Conservation (phyloP, 30 jellyfish, hydroid and myxozoan species). For the Aurelia sp. region DNA sequence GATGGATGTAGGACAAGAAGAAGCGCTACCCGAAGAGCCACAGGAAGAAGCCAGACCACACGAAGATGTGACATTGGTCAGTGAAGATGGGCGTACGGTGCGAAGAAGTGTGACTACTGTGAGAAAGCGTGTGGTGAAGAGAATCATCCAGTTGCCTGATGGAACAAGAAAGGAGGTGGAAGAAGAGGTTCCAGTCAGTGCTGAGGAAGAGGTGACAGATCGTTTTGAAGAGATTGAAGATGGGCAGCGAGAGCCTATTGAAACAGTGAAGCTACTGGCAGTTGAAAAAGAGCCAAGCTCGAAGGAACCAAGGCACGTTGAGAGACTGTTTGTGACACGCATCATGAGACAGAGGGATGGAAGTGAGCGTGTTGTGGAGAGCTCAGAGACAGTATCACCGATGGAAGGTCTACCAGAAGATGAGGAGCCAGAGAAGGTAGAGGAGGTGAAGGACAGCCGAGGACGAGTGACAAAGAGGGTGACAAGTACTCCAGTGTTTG, state of each 20-base stretch:
- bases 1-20: conserved; percentile 45
- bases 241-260: neutral
- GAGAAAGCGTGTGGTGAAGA: conserved; percentile 76
- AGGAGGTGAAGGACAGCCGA: conserved; percentile 57
- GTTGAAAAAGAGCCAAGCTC: neutral
- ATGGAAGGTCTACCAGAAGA: conserved; percentile 70
- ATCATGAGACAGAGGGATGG: conserved; percentile 86
- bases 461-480: conserved; percentile 67
- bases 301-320: conserved; percentile 80
- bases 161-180: conserved; percentile 84
- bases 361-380: conserved; percentile 75
- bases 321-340: conserved; percentile 76
- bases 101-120: conserved; percentile 69
- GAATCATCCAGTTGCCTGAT: conserved; percentile 80
- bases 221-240: conserved; percentile 16
- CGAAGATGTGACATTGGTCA: conserved; percentile 19
- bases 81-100: conserved; percentile 57
- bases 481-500: conserved; percentile 68
- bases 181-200: conserved; percentile 81
- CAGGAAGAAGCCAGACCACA: conserved; percentile 7
- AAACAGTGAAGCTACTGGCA: neutral
- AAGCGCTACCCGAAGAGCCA: conserved; percentile 13
- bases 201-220: conserved; percentile 31
- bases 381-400: conserved; percentile 84
- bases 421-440: conserved; percentile 72